Evolutionary conservation across 2,888 invertebrate genomes (phyloP).

Genomic region (Agrypnus murinus): DNA sequence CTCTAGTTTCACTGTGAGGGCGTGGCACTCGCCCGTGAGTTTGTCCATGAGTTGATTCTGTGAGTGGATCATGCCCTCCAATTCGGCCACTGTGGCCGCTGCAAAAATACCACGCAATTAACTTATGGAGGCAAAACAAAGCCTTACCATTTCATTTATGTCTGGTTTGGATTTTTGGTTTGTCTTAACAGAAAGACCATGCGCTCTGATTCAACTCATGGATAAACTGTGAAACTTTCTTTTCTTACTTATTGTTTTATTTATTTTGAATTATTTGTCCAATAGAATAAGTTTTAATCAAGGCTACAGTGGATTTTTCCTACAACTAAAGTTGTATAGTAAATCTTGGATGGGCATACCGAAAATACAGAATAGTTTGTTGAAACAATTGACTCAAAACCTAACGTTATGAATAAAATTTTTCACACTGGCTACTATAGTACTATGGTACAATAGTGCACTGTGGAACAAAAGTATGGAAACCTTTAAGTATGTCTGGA

Average conservation of each 20-base stretch:
- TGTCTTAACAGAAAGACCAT: slow-evolving; percentile 46
- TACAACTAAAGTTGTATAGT: neutral
- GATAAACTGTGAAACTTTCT: slow-evolving; percentile 55
- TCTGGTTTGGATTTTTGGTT: neutral
- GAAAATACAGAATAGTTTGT: neutral
- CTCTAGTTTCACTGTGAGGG: slow-evolving; percentile 92
- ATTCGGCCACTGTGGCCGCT: slow-evolving; percentile 92
- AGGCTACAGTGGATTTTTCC: neutral
- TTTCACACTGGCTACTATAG: no score
- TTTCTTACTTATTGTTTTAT: neutral
- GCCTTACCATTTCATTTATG: slow-evolving; percentile 4
- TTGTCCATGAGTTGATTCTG: slow-evolving; percentile 95
- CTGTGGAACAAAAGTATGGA: no score
- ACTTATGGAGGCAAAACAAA: slow-evolving; percentile 39
- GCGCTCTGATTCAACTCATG: slow-evolving; percentile 67
- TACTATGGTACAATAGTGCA: no score
- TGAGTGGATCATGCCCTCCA: slow-evolving; percentile 92
- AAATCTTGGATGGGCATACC: neutral
- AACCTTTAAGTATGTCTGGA: no score
- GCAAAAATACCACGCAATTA: slow-evolving; percentile 70
- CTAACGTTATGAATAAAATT: no score
- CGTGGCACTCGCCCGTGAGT: slow-evolving; percentile 91
- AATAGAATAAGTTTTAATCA: no score
- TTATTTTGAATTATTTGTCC: no score
- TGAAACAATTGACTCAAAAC: no score